Evolutionary conservation across 2,888 invertebrate species (phyloP), one percentile per base, ranked within the genome.

Genomic region (Eupithecia centaureata): DNA sequence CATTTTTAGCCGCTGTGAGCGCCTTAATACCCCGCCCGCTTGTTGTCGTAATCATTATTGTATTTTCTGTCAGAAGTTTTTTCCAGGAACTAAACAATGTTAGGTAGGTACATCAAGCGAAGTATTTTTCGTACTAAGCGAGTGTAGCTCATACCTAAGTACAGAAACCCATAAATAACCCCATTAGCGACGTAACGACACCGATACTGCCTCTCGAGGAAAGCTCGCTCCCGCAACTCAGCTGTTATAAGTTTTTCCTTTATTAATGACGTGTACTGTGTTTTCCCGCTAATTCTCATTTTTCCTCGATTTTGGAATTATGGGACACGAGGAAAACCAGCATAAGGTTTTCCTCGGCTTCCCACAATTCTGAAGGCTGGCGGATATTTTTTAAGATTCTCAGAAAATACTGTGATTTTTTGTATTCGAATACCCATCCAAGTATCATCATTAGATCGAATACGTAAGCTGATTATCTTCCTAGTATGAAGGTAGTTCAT

Each of bases 151-250:
- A 61, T 30, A 61, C 57, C 38, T 22, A 22, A 22, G n/a, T n/a
- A 10, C 22, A 25, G 12, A 10, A 51, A 3, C 8, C 65, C 61
- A 68, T 71, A 71, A 71, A 71, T 71, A 68, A 68, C 52, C 27
- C 42, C 71, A 63, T 68, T 65, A 68, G 65, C 65, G 58, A 64
- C 61, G 52, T 63, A 65, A 67, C 70, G 67, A 62, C 70, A 62
- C 65, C 67, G 61, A 64, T 70, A 67, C 52, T 30, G 56, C 32
- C 56, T 30, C 52, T 27, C 27, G 22, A 57, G 13, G 57, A 38
- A 63, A 63, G 56, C 56, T 63, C 59, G 52, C 30, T 52, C 15
- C 57, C 57, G n/a, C 32, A 57, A 57, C 57, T 57, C 57, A 32
- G 57, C 57, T 57, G 32, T 57, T 57, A 30, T 33, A 57, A 33